A percentile compares a stretch with the other conserved stretches of the same genome.
phyloP scores from a whole-genome alignment of 1,140 invertebrate species.

The Aporrectodea caliginosa region DNA sequence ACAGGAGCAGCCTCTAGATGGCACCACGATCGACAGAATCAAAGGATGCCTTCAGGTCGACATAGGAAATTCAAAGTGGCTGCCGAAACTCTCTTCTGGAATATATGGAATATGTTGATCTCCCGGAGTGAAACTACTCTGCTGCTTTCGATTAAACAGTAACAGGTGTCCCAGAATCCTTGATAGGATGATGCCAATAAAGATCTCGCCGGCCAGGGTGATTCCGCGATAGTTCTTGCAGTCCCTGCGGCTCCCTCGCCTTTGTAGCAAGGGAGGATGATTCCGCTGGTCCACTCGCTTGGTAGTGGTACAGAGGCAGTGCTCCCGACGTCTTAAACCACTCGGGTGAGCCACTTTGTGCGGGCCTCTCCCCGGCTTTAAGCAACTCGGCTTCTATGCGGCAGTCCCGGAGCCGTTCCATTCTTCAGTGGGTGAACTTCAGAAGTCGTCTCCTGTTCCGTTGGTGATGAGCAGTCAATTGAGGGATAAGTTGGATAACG shows the following conservation, averaged over 20 bases:
- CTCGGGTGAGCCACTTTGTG: not conserved
- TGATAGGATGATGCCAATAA: not conserved
- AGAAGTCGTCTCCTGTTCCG: not conserved
- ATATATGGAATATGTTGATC: not conserved
- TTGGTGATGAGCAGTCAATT: too few species aligned
- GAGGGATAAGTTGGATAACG: not conserved
- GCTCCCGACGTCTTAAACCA: not conserved
- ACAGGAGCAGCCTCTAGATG: not conserved
- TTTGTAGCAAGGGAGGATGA: not conserved
- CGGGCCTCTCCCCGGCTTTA: not conserved
- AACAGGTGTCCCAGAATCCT: not conserved
- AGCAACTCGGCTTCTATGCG: not conserved
- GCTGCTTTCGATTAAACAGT: not conserved
- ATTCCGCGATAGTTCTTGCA: too few species aligned
- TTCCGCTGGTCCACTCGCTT: not conserved
- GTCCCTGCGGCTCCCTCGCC: too few species aligned
- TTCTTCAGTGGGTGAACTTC: not conserved
- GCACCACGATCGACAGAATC: not conserved
- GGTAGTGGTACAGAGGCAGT: not conserved
- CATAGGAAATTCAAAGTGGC: constrained; percentile 1
- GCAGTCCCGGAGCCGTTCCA: not conserved
- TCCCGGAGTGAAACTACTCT: constrained; percentile 5
- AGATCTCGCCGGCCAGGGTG: too few species aligned
- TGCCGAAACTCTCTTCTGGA: not conserved
- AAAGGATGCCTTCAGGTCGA: not conserved